Evolutionary conservation across 2,888 invertebrate species (phyloP).

Genomic region (Machimus rusticus): DNA sequence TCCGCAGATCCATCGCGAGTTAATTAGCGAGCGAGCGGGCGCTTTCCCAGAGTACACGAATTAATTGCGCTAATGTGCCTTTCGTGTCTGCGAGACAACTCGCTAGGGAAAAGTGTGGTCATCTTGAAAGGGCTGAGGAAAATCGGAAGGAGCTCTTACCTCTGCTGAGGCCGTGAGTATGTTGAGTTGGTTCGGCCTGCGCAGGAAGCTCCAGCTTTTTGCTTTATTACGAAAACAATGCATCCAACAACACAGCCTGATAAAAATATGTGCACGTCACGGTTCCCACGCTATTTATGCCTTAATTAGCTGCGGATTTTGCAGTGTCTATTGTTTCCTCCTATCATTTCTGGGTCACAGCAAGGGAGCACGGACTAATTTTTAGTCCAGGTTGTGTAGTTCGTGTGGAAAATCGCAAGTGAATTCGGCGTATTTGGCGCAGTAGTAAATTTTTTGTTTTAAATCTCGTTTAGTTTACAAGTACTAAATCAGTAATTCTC

Average conservation of each 20-base stretch:
- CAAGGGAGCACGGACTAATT: not conserved
- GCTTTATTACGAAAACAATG: not conserved
- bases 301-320: not conserved
- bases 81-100: not conserved
- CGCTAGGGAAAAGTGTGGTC: not conserved
- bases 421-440: not conserved
- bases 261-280: not conserved
- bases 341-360: conserved; percentile 12
- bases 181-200: not conserved
- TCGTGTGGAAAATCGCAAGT: not conserved
- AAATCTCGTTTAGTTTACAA: not conserved
- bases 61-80: not conserved
- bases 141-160: not conserved
- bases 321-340: not conserved
- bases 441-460: not conserved
- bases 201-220: not conserved
- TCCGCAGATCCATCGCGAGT: not conserved
- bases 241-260: not conserved
- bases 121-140: not conserved
- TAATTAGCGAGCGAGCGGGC: not conserved
- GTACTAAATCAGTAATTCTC: not conserved
- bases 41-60: not conserved
- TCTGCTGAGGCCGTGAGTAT: not conserved
- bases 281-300: conserved; percentile 1
- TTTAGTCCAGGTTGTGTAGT: not conserved